Base-by-base conservation (phyloP, 2,888 invertebrate species). In the Cataglyphis livida region DNA sequence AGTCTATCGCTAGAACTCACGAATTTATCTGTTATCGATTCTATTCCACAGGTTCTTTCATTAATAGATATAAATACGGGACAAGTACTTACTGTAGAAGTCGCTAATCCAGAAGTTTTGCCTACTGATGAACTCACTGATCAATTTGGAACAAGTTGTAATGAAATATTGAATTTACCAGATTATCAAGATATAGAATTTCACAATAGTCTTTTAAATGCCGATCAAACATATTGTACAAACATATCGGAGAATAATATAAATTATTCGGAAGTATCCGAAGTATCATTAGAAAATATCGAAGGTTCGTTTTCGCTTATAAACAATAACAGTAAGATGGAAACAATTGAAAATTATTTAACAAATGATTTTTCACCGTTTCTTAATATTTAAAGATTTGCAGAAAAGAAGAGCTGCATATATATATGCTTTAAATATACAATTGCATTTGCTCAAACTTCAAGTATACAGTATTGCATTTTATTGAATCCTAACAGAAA, bases 81-180 rank as follows among this genome's bases (percentile, higher is more conserved):
- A 54, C 92, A 93, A 84, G 90, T 93, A 18, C 90, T 92, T 12
- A 92, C 93, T 3, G 90, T 92, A 7, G 91, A 92, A 84, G 88
- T 92, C 44, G 85, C 91, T 18, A 90, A 84, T 61, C 90, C 91
- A 21, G 91, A 90, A 81, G 88, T 90, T 1, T 84, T 89, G 21
- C 86, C 90, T 57, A 90, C 89, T 85, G 91, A 87, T 35, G 90
- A 92, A 59, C 62, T 92, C 6, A 86, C 90, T n/a, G 91, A 92
- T 87, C 92, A 92, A 44, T 91, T 92, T 66, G 92, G 90, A 76
- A 87, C 89, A 15, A 92, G 90, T 82, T 92, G 90, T 44, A 91
- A 88, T 76, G 92, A 92, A 73, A 91, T 91, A 86, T 86, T 91
- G 6, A 91, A 89, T 62, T 83, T 92, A n/a, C 74, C 91, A 1